phyloP scores from a whole-genome alignment of 2,113 vertebrate species.

The Dasyprocta punctata region DNA sequence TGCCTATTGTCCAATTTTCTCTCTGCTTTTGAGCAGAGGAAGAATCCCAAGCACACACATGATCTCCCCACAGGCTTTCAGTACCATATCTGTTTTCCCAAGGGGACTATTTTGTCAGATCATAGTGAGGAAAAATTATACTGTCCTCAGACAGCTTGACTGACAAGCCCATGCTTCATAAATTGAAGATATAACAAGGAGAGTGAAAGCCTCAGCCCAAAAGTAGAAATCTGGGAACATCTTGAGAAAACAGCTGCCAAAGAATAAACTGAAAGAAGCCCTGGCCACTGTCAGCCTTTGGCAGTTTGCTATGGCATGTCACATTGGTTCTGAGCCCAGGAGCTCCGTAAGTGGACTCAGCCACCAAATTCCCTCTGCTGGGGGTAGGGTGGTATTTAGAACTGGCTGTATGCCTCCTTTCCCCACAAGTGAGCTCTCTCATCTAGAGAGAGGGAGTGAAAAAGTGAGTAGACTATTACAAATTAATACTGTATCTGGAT shows the following conservation, averaged over 20 bases:
- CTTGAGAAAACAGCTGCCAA: constrained; percentile 59
- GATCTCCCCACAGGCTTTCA: not conserved
- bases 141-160: constrained; percentile 21
- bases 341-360: not conserved
- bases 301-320: constrained; percentile 19
- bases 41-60: not conserved
- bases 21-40: constrained; percentile 28
- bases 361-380: not conserved
- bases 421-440: not conserved
- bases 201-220: constrained; percentile 43
- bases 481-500: constrained; percentile 4
- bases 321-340: not conserved
- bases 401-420: not conserved
- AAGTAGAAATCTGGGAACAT: constrained; percentile 64
- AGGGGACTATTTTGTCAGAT: constrained; percentile 27
- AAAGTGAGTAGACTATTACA: constrained; percentile 20
- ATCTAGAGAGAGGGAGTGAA: not conserved
- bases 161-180: constrained; percentile 43
- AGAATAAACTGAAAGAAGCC: constrained; percentile 58
- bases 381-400: not conserved
- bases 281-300: constrained; percentile 40
- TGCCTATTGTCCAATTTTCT: constrained; percentile 5
- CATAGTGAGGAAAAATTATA: constrained; percentile 30
- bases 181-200: constrained; percentile 54
- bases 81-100: not conserved